Base-by-base conservation (phyloP, 2,888 invertebrate species). In the Osedax fenrisi region DNA sequence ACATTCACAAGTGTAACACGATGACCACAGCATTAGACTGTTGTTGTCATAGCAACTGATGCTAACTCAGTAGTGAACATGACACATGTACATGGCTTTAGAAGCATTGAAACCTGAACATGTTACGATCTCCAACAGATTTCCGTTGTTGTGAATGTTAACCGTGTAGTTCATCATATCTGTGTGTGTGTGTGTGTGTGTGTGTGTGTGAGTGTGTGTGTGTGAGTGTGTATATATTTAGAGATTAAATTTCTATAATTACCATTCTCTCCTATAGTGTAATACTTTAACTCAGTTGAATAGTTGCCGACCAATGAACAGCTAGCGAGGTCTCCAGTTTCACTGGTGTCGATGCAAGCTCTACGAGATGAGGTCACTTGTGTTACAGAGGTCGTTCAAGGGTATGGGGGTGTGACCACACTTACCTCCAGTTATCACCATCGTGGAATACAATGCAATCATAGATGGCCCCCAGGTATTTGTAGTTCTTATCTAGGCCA, bases 381-480 rank as follows among this genome's bases (percentile, higher is more conserved):
- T 61, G 3, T 62, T 26, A 66, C 61, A 10, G 5, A 23, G 0
- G 61, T 5, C 5, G 59, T n/a, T 0, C 21, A 26, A 72, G 24
- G 17, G n/a, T 10, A n/a, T 17, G 64, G 24, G 62, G 13, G 13
- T 59, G n/a, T 17, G n/a, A 41, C 41, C 26, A 27, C n/a, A 62
- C 75, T 69, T 76, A 86, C 91, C 89, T 89, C 95, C 95, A 97
- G 27, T 90, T 89, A 25, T 87, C 86, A 13, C 94, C 94, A 86
- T 96, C 94, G 81, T 93, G 88, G 85, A 92, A 97, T 26, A 96
- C 88, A 72, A 98, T 88, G 86, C 94, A 93, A 85, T 98, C 98
- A 83, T 91, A 94, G 2, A 91, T 89, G 1, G 92, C 92, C 22
- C 95, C 96, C 5, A 89, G 85, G 82, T 96, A 94, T 74, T 86